phyloP scores from a whole-genome alignment of 2,888 invertebrate species.

The Carpatolechia fugitivella region DNA sequence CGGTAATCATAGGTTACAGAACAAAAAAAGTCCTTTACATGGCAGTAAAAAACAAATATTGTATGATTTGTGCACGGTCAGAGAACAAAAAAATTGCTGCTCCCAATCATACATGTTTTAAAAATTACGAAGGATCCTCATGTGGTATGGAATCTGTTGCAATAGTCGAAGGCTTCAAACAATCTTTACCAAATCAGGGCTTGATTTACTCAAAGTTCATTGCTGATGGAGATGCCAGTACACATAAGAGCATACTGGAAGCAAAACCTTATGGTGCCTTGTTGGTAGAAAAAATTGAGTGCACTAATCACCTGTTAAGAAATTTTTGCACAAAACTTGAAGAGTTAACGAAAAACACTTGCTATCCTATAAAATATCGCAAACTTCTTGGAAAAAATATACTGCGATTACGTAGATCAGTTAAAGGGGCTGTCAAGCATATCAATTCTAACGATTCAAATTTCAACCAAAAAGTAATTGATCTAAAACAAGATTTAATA shows the following conservation, averaged over 20 bases:
- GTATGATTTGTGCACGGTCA: not conserved
- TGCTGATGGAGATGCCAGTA: constrained; percentile 19
- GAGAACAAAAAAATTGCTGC: not conserved
- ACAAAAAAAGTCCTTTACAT: not conserved
- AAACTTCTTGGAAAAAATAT: not conserved
- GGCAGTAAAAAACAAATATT: not conserved
- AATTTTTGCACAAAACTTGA: constrained; percentile 19
- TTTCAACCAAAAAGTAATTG: too few relatives aligned
- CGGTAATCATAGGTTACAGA: not conserved
- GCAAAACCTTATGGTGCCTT: constrained; percentile 20
- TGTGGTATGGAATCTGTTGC: not conserved
- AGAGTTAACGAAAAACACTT: not conserved
- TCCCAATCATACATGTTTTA: not conserved
- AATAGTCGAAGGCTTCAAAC: not conserved
- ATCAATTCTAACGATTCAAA: too few relatives aligned
- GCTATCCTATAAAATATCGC: not conserved
- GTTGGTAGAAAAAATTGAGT: constrained; percentile 27
- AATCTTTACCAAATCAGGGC: not conserved
- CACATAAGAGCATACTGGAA: constrained; percentile 23
- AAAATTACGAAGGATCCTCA: not conserved
- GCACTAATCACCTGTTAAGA: constrained; percentile 22
- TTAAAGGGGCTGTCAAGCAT: too few relatives aligned
- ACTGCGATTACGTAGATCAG: too few relatives aligned
- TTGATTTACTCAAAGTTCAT: not conserved
- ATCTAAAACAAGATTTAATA: too few relatives aligned